Conservation (phyloP, 2,888 invertebrate genomes). For the Teinopalpus imperialis region DNA sequence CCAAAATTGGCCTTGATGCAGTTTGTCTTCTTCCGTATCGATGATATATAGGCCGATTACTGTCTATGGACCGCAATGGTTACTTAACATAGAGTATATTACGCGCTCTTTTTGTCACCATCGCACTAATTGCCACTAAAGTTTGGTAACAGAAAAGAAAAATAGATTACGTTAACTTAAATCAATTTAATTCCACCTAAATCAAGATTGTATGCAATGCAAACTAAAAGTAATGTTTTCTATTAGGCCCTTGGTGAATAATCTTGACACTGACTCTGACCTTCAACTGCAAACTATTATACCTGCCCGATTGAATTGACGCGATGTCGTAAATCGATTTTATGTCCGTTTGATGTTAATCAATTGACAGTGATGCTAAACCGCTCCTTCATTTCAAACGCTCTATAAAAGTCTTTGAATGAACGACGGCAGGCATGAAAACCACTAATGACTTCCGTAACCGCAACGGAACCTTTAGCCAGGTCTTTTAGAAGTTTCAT, state of each 20-base stretch:
- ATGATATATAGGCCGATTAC: too few relatives aligned
- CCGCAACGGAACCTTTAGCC: slow-evolving; percentile 35
- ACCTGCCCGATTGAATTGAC: slow-evolving; percentile 56
- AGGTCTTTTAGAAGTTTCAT: background rate
- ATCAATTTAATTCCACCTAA: too few relatives aligned
- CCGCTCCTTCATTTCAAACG: slow-evolving; percentile 57
- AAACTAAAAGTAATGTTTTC: background rate
- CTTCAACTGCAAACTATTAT: slow-evolving; percentile 44
- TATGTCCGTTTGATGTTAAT: slow-evolving; percentile 67
- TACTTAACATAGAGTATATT: too few relatives aligned
- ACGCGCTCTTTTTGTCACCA: too few relatives aligned
- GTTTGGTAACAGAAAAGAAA: too few relatives aligned
- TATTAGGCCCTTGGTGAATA: slow-evolving; percentile 5
- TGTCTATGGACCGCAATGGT: too few relatives aligned
- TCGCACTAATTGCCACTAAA: too few relatives aligned
- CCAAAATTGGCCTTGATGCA: too few relatives aligned
- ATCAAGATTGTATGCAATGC: too few relatives aligned
- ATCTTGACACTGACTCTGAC: slow-evolving; percentile 68
- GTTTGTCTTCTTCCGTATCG: too few relatives aligned
- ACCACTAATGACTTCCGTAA: slow-evolving; percentile 61
- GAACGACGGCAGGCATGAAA: slow-evolving; percentile 41
- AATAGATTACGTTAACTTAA: too few relatives aligned
- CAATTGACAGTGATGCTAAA: slow-evolving; percentile 48
- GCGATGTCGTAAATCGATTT: slow-evolving; percentile 59
- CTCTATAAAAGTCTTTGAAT: slow-evolving; percentile 50